Base-by-base conservation (phyloP, 2,113 vertebrate species). In the Zosterops pallidus region DNA sequence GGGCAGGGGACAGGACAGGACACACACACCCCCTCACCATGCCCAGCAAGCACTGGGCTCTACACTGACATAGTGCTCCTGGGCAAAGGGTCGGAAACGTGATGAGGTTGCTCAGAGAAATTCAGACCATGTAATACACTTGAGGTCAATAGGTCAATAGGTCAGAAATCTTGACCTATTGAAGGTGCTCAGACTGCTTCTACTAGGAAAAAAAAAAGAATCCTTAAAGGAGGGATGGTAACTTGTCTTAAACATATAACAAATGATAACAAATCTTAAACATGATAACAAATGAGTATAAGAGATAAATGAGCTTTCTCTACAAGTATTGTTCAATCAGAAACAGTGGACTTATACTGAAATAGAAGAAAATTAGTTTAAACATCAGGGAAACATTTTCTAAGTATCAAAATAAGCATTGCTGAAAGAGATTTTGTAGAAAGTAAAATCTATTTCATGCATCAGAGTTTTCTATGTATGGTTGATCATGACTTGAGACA, bases 11-110 rank as follows among this genome's bases (percentile, higher is more conserved):
- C 25, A 46, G 37, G 37, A 22, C 46, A 47, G 46, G 46, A 47
- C 29, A 11, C n/a, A 79, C 28, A 62, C 1, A 9, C 65, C 7
- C 35, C n/a, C 42, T 14, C 9, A 12, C 7, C 12, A 2, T 14
- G 6, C 10, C 62, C 14, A 9, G 24, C 24, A 71, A 8, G 3
- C 35, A 13, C 13, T 62, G 20, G 6, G 5, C 11, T 62, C 1
- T 0, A 31, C 25, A 13, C 7, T 42, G 17, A 8, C 3, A 5
- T 1, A 1, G 6, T 35, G 23, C 5, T 65, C 22, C n/a, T 52
- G n/a, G 22, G 17, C 16, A 11, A 67, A 24, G 11, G 5, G 4
- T 7, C 9, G 3, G 60, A 81, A 28, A 9, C 16, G 29, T 60
- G 35, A 31, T 12, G 25, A 74, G 18, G 5, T 16, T 77, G 29